A percentile compares a stretch with the other conserved stretches of the same genome.
phyloP scores from a whole-genome alignment of 1,140 invertebrate species.

The Drosophila mojavensis region DNA sequence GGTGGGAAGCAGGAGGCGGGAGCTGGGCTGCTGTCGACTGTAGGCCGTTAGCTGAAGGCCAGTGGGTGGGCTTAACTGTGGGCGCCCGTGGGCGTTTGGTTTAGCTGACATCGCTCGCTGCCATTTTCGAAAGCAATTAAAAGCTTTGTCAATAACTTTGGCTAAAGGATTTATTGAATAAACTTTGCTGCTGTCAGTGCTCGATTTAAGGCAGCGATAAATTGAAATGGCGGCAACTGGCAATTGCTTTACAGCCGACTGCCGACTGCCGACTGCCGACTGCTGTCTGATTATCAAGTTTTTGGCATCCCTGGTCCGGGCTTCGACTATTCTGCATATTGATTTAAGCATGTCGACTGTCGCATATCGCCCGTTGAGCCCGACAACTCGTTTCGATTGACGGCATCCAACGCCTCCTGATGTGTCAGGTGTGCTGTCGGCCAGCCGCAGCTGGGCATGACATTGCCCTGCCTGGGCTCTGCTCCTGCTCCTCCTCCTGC shows the following conservation, averaged over 20 bases:
- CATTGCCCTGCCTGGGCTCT: conserved; percentile 2
- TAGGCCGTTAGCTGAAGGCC: neutral
- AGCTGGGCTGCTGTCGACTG: neutral
- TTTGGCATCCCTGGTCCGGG: neutral
- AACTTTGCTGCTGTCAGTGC: conserved; percentile 39
- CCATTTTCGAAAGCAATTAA: conserved; percentile 54
- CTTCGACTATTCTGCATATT: conserved; percentile 24
- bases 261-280: neutral
- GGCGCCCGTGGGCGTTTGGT: neutral
- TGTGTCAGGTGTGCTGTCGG: conserved; percentile 16
- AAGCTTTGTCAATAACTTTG: conserved; percentile 55
- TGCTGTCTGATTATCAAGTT: conserved; percentile 32
- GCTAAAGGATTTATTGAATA: conserved; percentile 53
- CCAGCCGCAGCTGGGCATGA: conserved; percentile 38
- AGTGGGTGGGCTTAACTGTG: neutral
- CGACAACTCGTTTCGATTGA: conserved; percentile 1
- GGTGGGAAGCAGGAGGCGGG: neutral
- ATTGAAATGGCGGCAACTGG: conserved; percentile 43
- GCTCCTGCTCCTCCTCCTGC: neutral
- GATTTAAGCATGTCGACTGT: conserved; percentile 11
- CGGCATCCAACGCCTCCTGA: neutral
- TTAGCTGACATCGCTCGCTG: conserved; percentile 4
- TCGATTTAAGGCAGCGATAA: conserved; percentile 29
- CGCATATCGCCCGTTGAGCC: neutral
- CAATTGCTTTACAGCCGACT: neutral